Base-by-base conservation (phyloP, 2,888 invertebrate genomes). In the Poecilobothrus nobilitatus region DNA sequence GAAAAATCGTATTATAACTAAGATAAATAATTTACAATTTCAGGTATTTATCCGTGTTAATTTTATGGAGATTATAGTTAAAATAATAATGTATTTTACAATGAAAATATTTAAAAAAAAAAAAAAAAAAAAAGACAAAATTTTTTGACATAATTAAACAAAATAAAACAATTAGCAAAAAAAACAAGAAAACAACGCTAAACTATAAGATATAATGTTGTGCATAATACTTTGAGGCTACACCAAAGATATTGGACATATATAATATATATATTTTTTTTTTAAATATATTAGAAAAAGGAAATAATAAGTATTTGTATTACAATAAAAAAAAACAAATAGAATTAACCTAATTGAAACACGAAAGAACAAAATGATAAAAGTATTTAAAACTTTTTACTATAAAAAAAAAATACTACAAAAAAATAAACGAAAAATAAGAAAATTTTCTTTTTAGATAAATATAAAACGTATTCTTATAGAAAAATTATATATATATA, bases 31-130 rank as follows among this genome's bases (percentile, higher is more conserved):
- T 72, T 75, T 75, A 75, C 70, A 74, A 75, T 80, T 80, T 75
- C 80, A 81, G 81, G 81, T 77, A 80, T 81, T 79, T 81, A 81
- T 78, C 81, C 81, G 74, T 82, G 82, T 82, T 81, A 81, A 81
- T 80, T 80, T 78, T 78, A 79, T 79, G 81, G 81, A 79, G 33
- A 18, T n/a, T 9, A 33, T 33, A 63, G 22, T 64, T 62, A 67
- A 27, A 63, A 68, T 66, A 63, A 68, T 66, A 67, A 62, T 66
- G 27, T 37, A 63, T 63, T 66, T 68, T 65, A 21, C 53, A 63
- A 41, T 44, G 18, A 44, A 68, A 62, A 61, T 53, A 20, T 27
- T 37, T 27, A 63, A 33, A 67, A 18, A 21, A 27, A 27, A 27
- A 33, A 64, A 10, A 34, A 63, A 67, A 64, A 68, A 63, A 20